phyloP scores from a whole-genome alignment of 2,888 invertebrate genomes.

The Ichneumoninae sp. region DNA sequence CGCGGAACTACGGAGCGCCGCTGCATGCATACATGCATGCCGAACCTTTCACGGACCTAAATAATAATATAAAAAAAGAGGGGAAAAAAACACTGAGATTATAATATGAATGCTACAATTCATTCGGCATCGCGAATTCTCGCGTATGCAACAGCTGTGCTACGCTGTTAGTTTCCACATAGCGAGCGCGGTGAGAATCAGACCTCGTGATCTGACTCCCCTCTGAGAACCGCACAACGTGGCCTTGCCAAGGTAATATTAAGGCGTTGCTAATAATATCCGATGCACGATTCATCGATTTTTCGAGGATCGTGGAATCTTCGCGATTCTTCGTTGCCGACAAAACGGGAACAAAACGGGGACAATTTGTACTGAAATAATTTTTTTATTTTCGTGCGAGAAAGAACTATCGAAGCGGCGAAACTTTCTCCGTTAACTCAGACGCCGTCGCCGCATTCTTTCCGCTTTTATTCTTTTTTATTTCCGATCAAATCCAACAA shows the following conservation, averaged over 20 bases:
- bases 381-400: neutral
- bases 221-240: conserved; percentile 29
- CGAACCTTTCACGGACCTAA: neutral
- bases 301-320: neutral
- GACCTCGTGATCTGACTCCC: conserved; percentile 25
- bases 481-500: neutral
- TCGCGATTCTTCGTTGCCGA: neutral
- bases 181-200: conserved; percentile 46
- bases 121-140: conserved; percentile 19
- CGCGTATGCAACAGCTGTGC: conserved; percentile 38
- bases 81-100: conserved; percentile 23
- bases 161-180: conserved; percentile 39
- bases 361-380: neutral
- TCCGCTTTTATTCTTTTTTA: conserved; percentile 23
- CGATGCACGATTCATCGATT: conserved; percentile 1
- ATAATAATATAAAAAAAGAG: conserved; percentile 14
- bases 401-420: neutral
- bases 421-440: conserved; percentile 55
- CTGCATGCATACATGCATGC: conserved; percentile 1
- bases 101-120: conserved; percentile 45
- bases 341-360: too few relatives aligned
- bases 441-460: neutral
- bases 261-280: conserved; percentile 20
- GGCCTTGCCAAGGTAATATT: conserved; percentile 35
- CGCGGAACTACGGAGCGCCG: neutral